phyloP scores from a whole-genome alignment of 2,797 vertebrate species.

The Myotis vivesi region DNA sequence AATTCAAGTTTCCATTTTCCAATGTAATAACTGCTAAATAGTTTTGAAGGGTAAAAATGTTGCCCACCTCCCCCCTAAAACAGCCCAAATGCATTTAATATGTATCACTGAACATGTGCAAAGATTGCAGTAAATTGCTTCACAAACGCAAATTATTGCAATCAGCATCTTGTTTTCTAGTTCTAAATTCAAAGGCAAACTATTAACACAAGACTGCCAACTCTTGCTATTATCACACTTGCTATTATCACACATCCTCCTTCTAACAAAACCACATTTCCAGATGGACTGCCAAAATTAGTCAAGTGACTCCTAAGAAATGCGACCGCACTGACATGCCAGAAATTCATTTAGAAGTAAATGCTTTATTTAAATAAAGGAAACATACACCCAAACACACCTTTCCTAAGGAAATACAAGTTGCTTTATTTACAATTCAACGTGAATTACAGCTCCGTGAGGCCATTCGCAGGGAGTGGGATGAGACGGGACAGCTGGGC shows the following conservation, averaged over 20 bases:
- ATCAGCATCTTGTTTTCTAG: constrained; percentile 87
- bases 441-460: background rate
- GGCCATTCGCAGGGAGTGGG: background rate
- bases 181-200: constrained; percentile 86
- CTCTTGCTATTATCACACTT: constrained; percentile 78
- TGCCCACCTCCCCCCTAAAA: constrained; percentile 71
- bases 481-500: background rate
- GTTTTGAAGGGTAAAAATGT: constrained; percentile 82
- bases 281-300: constrained; percentile 82
- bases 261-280: constrained; percentile 79
- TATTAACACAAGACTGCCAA: constrained; percentile 82
- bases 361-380: constrained; percentile 63
- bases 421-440: constrained; percentile 44
- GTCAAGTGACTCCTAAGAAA: constrained; percentile 65
- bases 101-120: constrained; percentile 85
- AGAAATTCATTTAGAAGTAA: constrained; percentile 66
- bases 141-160: constrained; percentile 85
- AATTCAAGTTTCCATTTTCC: constrained; percentile 79
- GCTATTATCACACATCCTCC: constrained; percentile 74
- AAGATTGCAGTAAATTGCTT: constrained; percentile 85
- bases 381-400: constrained; percentile 71
- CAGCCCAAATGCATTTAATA: constrained; percentile 82
- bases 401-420: constrained; percentile 70
- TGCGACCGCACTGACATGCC: constrained; percentile 49
- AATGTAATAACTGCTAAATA: constrained; percentile 76